Evolutionary conservation across 1,140 invertebrate species (phyloP).

Genomic region (fruit fly (Drosophila melanogaster)): Release_6_plus_ISO1_MT NT_033779.5:9881501-9882000

Average conservation of each 20-base stretch:
- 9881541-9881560: conserved; percentile 2
- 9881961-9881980: conserved; percentile 4
- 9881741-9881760: conserved; percentile 55
- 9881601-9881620: conserved; percentile 13
- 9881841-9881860: conserved; percentile 26
- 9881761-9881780: conserved; percentile 23
- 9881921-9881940: conserved; percentile 27
- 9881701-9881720: conserved; percentile 7
- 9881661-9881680: conserved; percentile 8
- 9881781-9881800: conserved; percentile 14
- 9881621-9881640: not conserved
- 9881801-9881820: conserved; percentile 11
- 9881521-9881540: conserved; percentile 3
- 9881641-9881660: conserved; percentile 36
- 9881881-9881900: conserved; percentile 36
- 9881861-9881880: conserved; percentile 17
- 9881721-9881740: conserved; percentile 24
- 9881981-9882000: conserved; percentile 71
- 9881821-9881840: conserved; percentile 37
- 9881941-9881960: conserved; percentile 1
- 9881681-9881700: conserved; percentile 19
- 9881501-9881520: conserved; percentile 3
- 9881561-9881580: conserved; percentile 4
- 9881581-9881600: conserved; percentile 1
- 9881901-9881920: conserved; percentile 30